Conservation (phyloP, 2,797 vertebrate genomes). For the Sebastes hubbsi region DNA sequence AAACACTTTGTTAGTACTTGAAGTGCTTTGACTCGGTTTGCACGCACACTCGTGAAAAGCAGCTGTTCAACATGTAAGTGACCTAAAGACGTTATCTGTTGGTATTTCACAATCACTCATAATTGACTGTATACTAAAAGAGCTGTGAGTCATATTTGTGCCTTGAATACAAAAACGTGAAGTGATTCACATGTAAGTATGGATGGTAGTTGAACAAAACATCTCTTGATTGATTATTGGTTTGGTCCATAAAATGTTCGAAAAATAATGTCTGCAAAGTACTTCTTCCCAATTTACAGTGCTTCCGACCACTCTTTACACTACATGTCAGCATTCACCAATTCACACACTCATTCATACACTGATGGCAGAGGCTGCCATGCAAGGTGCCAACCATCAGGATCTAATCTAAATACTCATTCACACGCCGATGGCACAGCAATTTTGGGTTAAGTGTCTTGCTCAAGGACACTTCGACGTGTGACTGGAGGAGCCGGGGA, state of each 20-base stretch:
- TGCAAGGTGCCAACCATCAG: no score
- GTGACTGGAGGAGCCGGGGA: no score
- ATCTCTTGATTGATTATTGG: not conserved
- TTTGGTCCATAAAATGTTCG: not conserved
- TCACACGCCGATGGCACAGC: no score
- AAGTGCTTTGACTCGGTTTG: not conserved
- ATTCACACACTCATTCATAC: no score
- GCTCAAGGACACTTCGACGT: no score
- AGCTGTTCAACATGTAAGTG: not conserved
- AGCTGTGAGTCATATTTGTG: not conserved
- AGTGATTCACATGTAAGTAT: not conserved
- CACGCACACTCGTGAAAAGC: not conserved
- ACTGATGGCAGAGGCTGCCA: no score
- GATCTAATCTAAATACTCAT: no score
- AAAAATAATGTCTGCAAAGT: not conserved
- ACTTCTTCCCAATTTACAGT: not conserved
- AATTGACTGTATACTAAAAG: not conserved
- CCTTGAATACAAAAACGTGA: not conserved
- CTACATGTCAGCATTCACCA: no score
- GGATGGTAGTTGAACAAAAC: not conserved
- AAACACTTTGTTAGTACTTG: not conserved
- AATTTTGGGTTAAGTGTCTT: no score
- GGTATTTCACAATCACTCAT: not conserved
- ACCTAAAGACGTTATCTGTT: not conserved
- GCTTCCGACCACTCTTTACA: no score